Percentiles rank a stretch among this genome's conserved stretches.
phyloP scores from a whole-genome alignment of 2,113 vertebrate species.

The Lanius collurio region DNA sequence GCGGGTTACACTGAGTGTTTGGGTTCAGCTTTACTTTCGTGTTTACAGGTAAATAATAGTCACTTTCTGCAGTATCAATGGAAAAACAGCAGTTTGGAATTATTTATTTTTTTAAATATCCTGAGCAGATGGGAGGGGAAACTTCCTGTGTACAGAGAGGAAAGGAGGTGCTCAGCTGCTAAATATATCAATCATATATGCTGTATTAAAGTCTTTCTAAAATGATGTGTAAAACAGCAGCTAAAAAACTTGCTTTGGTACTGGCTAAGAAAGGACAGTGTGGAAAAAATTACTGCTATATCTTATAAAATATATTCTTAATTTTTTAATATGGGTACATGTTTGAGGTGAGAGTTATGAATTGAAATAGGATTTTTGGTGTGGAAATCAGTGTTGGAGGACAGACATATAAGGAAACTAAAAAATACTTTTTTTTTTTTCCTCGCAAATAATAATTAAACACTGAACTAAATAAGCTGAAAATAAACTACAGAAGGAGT shows the following conservation, averaged over 20 bases:
- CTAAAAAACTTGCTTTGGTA: neutral
- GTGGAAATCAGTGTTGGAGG: neutral
- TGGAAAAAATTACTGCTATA: neutral
- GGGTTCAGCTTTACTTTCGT: neutral
- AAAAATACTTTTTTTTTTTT: neutral
- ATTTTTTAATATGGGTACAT: neutral
- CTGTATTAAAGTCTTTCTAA: neutral
- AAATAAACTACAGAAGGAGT: neutral
- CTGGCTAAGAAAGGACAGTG: neutral
- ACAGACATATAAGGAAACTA: neutral
- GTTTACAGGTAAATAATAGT: neutral
- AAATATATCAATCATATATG: slow-evolving; percentile 7
- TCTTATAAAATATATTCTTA: neutral
- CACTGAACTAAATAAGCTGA: neutral
- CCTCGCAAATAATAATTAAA: neutral
- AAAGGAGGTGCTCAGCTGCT: slow-evolving; percentile 44
- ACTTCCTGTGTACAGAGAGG: slow-evolving; percentile 27
- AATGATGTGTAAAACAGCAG: neutral
- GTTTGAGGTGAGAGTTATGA: neutral
- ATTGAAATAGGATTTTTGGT: neutral
- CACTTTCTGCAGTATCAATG: neutral
- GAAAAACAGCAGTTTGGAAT: neutral
- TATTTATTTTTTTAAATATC: slow-evolving; percentile 16
- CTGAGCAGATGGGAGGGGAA: slow-evolving; percentile 53
- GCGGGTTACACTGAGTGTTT: neutral